These are phyloP conservation scores for Schizopygopsis malacanthus DNA, from an alignment of 2,797 vertebrate species.

Conservation along the genomic window DNA sequence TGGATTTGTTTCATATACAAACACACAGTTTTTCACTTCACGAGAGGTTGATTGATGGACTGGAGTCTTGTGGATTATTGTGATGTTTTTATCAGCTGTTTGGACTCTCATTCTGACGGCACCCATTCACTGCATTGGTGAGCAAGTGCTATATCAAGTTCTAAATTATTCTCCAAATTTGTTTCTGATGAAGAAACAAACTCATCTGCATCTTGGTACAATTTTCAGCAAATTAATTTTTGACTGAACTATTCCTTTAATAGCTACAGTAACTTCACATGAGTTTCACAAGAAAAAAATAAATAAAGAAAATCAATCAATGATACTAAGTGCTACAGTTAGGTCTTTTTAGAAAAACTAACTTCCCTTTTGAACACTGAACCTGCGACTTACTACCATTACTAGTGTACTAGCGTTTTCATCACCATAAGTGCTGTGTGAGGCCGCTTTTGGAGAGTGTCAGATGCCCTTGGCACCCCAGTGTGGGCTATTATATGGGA, in stretches of 20 bases:
- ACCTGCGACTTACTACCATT: neutral
- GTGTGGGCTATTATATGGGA: slow-evolving; percentile 43
- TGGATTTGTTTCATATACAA: neutral
- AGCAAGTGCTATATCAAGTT: neutral
- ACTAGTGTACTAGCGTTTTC: neutral
- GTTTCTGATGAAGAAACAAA: neutral
- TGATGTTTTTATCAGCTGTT: neutral
- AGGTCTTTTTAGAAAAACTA: neutral
- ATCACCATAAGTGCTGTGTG: slow-evolving; percentile 27
- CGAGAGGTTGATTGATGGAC: neutral
- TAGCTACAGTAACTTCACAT: neutral
- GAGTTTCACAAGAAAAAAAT: neutral
- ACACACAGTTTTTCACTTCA: neutral
- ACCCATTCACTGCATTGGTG: neutral
- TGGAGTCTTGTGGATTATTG: neutral
- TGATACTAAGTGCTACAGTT: neutral
- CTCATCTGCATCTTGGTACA: neutral
- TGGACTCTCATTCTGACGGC: neutral
- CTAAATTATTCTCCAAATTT: no score
- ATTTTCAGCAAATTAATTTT: neutral
- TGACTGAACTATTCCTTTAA: neutral
- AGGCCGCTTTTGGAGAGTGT: slow-evolving; percentile 46
- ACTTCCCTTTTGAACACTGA: slow-evolving; percentile 4
- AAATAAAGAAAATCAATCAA: neutral
- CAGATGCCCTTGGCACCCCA: slow-evolving; percentile 42